phyloP scores from a whole-genome alignment of 2,888 invertebrate genomes.

The Meandrusa payeni region DNA sequence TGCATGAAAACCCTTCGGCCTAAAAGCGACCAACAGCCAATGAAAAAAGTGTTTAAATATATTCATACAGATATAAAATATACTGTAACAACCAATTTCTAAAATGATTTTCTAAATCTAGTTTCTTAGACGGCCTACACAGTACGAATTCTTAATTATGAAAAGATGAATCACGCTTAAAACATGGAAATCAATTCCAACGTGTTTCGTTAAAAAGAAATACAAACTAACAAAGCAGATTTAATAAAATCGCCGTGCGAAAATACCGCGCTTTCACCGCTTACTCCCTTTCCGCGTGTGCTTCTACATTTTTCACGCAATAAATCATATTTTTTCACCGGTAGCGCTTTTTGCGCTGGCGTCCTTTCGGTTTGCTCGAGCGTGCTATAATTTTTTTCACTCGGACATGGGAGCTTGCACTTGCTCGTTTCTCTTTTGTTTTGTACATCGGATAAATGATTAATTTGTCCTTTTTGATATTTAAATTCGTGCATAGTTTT shows the following conservation, averaged over 20 bases:
- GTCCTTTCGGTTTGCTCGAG: slow-evolving; percentile 74
- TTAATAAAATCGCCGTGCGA: slow-evolving; percentile 78
- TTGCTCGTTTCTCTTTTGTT: slow-evolving; percentile 67
- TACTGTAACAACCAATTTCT: no score
- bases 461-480: slow-evolving; percentile 49
- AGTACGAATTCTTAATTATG: no score
- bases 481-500: no score
- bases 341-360: slow-evolving; percentile 72
- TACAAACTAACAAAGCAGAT: slow-evolving; percentile 57
- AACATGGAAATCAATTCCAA: slow-evolving; percentile 34
- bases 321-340: slow-evolving; percentile 82
- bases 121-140: no score
- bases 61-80: no score
- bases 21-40: no score
- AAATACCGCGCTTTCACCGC: slow-evolving; percentile 71
- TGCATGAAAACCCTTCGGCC: no score
- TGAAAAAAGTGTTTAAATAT: no score
- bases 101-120: no score
- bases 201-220: slow-evolving; percentile 47
- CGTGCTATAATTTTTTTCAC: slow-evolving; percentile 76
- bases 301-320: slow-evolving; percentile 80
- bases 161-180: no score
- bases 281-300: slow-evolving; percentile 72
- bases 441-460: slow-evolving; percentile 66
- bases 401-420: slow-evolving; percentile 71